Base-by-base conservation (phyloP, 2,797 vertebrate species). In the Selene dorsalis region DNA sequence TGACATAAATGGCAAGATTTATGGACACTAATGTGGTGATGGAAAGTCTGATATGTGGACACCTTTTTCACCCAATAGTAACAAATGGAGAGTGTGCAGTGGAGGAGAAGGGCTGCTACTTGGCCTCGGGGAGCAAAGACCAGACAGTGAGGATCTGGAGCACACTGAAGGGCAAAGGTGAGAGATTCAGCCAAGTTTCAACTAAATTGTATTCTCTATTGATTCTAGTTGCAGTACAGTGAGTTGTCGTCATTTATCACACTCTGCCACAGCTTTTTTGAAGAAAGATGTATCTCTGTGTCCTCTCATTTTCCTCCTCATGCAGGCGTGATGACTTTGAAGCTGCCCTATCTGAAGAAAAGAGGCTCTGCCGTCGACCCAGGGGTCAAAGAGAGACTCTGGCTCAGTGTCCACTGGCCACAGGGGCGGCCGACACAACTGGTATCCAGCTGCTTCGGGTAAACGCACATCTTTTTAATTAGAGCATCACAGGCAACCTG, bases 101-200 rank as follows among this genome's bases (percentile, higher is more conserved):
- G n/a, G 62, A 89, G 5, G 94, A 93, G 77, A 94, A 82, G 12
- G 94, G 95, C 26, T 96, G 95, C 87, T 97, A 94, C 79, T 91
- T 99, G 28, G 98, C 96, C 1, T 98, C 98, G 0, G 98, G 98
- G 52, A 98, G 98, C 93, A 97, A 96, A 94, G 98, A 99, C 90
- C 98, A 99, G 91, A 99, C 97, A 0, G 64, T 99, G 47, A 94
- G 96, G 50, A 93, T 99, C 75, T 99, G 98, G 98, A 99, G 95
- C 92, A 95, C 94, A 16, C 91, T 93, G 5, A 95, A 90, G 85
- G 96, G 96, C 75, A 96, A 96, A 96, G 95, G 98, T 99, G 70
- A 93, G 91, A 43, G 5, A 10, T 12, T 0, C 16, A 32, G 6
- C 12, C 2, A 0, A 47, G n/a, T 45, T 32, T n/a, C n/a, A 30